These are phyloP conservation scores for Anguilla rostrata DNA, from an alignment of 2,113 vertebrate species.

Conservation along the genomic window DNA sequence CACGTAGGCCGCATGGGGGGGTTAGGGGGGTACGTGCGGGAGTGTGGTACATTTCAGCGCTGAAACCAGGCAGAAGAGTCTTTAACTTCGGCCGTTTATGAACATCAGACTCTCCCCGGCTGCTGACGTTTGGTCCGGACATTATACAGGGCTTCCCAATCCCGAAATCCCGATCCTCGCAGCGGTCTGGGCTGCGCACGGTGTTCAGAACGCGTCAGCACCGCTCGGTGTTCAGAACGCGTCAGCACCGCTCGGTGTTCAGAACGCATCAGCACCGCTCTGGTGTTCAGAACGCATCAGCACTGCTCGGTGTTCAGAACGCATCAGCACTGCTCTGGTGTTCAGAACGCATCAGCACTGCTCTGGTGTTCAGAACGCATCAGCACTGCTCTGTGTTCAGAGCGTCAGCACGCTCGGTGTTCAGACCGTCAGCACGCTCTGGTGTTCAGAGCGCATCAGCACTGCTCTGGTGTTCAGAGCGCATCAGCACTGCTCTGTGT, in stretches of 20 bases:
- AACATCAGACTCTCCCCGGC: background rate
- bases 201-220: background rate
- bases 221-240: background rate
- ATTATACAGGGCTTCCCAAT: background rate
- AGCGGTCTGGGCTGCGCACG: background rate
- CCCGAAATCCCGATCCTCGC: background rate
- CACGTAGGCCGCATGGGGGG: background rate
- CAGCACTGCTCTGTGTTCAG: too few species aligned
- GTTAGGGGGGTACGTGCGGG: constrained; percentile 28
- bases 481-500: too few species aligned
- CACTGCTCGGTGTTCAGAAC: too few species aligned
- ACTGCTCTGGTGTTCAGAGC: background rate
- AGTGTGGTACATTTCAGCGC: too few species aligned
- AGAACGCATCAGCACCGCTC: too few species aligned
- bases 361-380: background rate
- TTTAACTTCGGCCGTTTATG: background rate
- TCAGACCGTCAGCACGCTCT: too few species aligned
- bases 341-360: too few species aligned
- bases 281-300: background rate
- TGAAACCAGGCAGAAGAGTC: background rate
- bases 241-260: too few species aligned
- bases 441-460: too few species aligned
- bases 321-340: too few species aligned
- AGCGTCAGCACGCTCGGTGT: too few species aligned
- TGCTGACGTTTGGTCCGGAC: constrained; percentile 36